Evolutionary conservation across 2,888 invertebrate genomes (phyloP).

Genomic region (Clunio marinus): DNA sequence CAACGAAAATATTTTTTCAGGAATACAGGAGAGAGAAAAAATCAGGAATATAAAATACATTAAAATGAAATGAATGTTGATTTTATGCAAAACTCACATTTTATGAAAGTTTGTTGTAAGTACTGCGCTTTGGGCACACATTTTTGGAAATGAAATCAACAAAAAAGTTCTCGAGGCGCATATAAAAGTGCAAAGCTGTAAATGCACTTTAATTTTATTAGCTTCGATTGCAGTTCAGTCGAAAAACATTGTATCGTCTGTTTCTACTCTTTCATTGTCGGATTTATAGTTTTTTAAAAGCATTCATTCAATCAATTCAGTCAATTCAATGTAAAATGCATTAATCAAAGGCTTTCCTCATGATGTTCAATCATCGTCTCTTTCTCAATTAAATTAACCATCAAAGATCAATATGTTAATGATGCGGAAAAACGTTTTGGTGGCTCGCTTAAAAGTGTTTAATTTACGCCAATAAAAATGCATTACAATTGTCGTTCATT

Average conservation of each 20-base stretch:
- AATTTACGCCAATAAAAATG: slow-evolving; percentile 37
- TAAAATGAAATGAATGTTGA: slow-evolving; percentile 39
- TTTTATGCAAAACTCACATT: slow-evolving; percentile 36
- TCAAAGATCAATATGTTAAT: slow-evolving; percentile 27
- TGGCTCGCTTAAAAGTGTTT: slow-evolving; percentile 33
- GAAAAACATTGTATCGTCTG: neutral
- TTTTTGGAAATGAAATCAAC: slow-evolving; percentile 23
- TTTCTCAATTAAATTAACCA: slow-evolving; percentile 33
- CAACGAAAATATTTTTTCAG: neutral
- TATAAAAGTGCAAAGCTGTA: slow-evolving; percentile 14
- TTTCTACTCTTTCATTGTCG: neutral
- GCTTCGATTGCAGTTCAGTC: neutral
- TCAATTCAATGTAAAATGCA: too few species aligned
- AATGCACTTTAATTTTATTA: slow-evolving; percentile 16
- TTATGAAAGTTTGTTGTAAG: slow-evolving; percentile 29
- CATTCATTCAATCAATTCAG: slow-evolving; percentile 4
- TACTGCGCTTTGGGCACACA: neutral
- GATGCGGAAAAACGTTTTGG: slow-evolving; percentile 38
- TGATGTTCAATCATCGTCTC: neutral
- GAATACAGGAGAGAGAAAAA: neutral
- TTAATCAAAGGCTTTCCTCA: slow-evolving; percentile 20
- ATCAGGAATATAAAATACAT: slow-evolving; percentile 34
- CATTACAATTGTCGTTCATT: slow-evolving; percentile 37
- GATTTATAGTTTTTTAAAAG: slow-evolving; percentile 9
- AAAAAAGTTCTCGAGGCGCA: neutral